A percentile compares a stretch with the other conserved stretches of the same genome.
Conservation (phyloP, 1,140 invertebrate genomes). For the Polypedilum vanderplanki region DNA sequence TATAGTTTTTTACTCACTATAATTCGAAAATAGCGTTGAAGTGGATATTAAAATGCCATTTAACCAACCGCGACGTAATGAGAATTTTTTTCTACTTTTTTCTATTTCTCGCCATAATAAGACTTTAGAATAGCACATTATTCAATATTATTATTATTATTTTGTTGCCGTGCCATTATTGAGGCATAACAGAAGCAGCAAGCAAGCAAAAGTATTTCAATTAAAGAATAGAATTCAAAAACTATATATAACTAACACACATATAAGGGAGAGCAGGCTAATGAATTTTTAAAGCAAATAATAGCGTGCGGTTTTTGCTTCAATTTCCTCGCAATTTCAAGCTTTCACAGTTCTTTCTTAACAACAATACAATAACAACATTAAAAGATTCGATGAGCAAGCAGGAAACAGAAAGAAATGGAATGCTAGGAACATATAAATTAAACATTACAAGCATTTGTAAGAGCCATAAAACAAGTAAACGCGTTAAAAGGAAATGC, state of each 20-base stretch:
- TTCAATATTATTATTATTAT: neutral
- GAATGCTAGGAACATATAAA: neutral
- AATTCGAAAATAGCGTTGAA: neutral
- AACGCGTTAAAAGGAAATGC: conserved; percentile 5
- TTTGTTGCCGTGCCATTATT: neutral
- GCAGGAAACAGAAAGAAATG: neutral
- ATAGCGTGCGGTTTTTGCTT: neutral
- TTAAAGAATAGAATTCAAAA: neutral
- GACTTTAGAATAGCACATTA: neutral
- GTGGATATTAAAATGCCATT: conserved; percentile 7
- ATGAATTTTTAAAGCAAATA: conserved; percentile 1
- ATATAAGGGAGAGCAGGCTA: neutral
- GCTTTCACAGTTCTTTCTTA: neutral
- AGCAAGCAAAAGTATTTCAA: too few species aligned
- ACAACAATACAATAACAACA: neutral
- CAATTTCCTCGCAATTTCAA: neutral
- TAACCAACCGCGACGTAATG: conserved; percentile 10
- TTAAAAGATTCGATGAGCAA: neutral
- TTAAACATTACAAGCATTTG: conserved; percentile 5
- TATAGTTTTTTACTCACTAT: neutral
- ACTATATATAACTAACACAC: neutral
- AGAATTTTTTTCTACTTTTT: neutral
- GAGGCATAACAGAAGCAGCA: neutral
- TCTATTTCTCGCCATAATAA: neutral
- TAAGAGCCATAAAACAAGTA: conserved; percentile 8